Conservation (phyloP, 2,888 invertebrate species). For the Coenonympha glycerion region DNA sequence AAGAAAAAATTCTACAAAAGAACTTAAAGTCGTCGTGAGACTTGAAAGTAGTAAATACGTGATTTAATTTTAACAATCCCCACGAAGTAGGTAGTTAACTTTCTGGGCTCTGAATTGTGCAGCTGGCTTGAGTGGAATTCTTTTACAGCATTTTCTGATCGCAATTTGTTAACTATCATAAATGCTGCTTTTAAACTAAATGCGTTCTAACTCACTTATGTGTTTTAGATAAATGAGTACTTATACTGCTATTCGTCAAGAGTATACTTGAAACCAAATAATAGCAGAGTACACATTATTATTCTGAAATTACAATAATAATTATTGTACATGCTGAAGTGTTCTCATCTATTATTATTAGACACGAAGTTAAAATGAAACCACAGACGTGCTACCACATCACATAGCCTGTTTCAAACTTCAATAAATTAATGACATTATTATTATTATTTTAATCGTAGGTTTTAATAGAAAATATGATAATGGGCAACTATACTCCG, state of each 20-base stretch:
- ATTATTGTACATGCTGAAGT: background rate
- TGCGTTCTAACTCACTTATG: too few species aligned
- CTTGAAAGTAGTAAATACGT: background rate
- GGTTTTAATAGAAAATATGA: too few species aligned
- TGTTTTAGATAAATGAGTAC: too few species aligned
- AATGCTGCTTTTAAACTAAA: background rate
- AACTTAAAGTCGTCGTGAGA: background rate
- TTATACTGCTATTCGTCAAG: background rate
- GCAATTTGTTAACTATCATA: background rate
- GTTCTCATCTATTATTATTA: background rate
- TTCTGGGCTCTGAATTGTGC: background rate
- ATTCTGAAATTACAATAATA: background rate
- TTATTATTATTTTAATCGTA: too few species aligned
- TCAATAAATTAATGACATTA: background rate
- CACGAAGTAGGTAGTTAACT: background rate
- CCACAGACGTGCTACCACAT: background rate
- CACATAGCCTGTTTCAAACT: background rate
- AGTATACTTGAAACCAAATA: background rate
- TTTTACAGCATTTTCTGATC: background rate
- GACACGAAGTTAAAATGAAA: background rate
- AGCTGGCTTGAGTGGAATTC: background rate
- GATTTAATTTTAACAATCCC: background rate
- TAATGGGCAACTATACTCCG: too few species aligned
- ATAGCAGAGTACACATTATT: background rate
- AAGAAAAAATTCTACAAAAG: background rate